Conservation (phyloP, 2,888 invertebrate species). For the Aporophyla lueneburgensis region DNA sequence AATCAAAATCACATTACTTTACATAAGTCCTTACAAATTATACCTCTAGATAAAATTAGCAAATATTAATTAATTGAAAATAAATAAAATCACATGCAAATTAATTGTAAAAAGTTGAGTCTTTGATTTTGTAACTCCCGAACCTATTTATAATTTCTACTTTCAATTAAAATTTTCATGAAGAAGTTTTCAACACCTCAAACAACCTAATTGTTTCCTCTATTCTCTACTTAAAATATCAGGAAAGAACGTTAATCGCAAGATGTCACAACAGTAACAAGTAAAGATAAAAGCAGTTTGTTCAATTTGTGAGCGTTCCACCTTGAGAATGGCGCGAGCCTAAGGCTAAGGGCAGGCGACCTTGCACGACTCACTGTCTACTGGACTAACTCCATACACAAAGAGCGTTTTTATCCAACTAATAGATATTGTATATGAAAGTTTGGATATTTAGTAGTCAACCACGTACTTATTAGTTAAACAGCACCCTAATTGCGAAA, state of each 20-base stretch:
- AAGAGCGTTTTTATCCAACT: neutral
- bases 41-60: too few species aligned
- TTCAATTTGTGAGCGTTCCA: slow-evolving; percentile 2
- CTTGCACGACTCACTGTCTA: slow-evolving; percentile 6
- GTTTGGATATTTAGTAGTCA: neutral
- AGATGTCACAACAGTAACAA: neutral
- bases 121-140: too few species aligned
- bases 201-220: too few species aligned
- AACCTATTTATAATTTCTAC: too few species aligned
- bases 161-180: too few species aligned
- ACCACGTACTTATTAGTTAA: neutral
- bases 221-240: neutral
- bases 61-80: too few species aligned
- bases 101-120: too few species aligned
- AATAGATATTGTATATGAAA: neutral
- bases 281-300: neutral
- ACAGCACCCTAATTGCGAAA: too few species aligned
- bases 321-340: slow-evolving; percentile 8
- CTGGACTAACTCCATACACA: neutral
- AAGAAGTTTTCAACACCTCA: too few species aligned
- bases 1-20: too few species aligned
- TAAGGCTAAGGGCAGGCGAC: slow-evolving; percentile 37
- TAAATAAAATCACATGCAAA: too few species aligned
- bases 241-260: neutral
- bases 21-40: too few species aligned